These are phyloP conservation scores for Muschampia plurimacula DNA, from an alignment of 2,888 invertebrate species.

Conservation along the genomic window DNA sequence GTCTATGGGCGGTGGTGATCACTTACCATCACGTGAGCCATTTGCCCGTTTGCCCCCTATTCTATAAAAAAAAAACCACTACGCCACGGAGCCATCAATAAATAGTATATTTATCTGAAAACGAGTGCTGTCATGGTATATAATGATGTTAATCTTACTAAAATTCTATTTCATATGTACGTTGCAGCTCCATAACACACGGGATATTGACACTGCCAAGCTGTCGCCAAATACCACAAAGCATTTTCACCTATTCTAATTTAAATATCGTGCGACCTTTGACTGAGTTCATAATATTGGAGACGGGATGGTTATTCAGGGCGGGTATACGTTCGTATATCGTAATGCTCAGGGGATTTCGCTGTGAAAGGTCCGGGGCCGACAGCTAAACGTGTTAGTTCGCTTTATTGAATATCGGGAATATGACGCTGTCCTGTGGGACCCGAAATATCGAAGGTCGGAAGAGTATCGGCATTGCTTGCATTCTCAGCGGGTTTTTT, in stretches of 20 bases:
- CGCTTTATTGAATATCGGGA: conserved; percentile 78
- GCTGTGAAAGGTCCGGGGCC: conserved; percentile 62
- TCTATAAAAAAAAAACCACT: no score
- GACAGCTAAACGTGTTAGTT: conserved; percentile 75
- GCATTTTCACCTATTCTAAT: conserved; percentile 53
- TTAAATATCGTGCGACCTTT: conserved; percentile 62
- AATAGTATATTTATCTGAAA: no score
- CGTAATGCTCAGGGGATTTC: conserved; percentile 70
- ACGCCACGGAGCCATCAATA: no score
- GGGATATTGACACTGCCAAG: conserved; percentile 2
- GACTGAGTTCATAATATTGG: conserved; percentile 54
- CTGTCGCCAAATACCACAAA: conserved; percentile 25
- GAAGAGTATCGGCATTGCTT: conserved; percentile 57
- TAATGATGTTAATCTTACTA: not conserved
- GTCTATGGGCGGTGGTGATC: no score
- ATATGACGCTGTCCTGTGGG: conserved; percentile 71
- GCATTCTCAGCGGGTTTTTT: conserved; percentile 69
- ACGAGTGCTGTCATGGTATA: no score
- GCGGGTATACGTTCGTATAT: conserved; percentile 51
- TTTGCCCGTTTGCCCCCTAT: no score
- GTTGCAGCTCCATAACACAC: no score
- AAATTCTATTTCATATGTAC: no score
- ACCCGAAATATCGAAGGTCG: conserved; percentile 61
- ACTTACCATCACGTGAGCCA: no score
- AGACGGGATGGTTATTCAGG: conserved; percentile 49